Conservation (phyloP, 2,797 vertebrate species). For the Lophotriccus pileatus region DNA sequence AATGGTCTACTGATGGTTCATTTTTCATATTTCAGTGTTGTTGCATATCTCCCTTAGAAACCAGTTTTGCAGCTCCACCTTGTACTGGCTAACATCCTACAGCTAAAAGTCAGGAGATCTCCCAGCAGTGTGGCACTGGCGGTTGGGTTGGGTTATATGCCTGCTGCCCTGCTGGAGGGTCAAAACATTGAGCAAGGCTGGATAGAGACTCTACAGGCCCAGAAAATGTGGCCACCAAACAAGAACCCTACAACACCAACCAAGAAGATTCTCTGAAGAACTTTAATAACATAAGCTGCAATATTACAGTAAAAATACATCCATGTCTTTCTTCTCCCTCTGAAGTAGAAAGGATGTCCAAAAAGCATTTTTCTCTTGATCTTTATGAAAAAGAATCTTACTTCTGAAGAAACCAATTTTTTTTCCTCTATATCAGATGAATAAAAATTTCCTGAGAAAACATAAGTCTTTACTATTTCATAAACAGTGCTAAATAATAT, state of each 20-base stretch:
- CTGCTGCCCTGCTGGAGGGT: not conserved
- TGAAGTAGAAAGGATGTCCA: not conserved
- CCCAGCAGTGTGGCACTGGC: not conserved
- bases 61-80: not conserved
- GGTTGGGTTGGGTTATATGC: not conserved
- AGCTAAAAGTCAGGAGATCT: not conserved
- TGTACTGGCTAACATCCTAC: not conserved
- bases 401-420: not conserved
- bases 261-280: not conserved
- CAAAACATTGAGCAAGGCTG: not conserved
- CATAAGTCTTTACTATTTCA: not conserved
- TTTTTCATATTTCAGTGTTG: not conserved
- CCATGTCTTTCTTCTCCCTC: not conserved
- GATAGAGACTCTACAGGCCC: not conserved
- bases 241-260: not conserved
- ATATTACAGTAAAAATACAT: not conserved
- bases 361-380: not conserved
- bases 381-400: not conserved
- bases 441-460: not conserved
- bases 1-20: not conserved
- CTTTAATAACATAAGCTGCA: not conserved
- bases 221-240: not conserved
- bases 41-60: not conserved
- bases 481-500: not conserved
- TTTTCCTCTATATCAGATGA: not conserved